A percentile compares a stretch with the other conserved stretches of the same genome.
Conservation (phyloP, 2,888 invertebrate genomes). For the Thymelicus acteon region DNA sequence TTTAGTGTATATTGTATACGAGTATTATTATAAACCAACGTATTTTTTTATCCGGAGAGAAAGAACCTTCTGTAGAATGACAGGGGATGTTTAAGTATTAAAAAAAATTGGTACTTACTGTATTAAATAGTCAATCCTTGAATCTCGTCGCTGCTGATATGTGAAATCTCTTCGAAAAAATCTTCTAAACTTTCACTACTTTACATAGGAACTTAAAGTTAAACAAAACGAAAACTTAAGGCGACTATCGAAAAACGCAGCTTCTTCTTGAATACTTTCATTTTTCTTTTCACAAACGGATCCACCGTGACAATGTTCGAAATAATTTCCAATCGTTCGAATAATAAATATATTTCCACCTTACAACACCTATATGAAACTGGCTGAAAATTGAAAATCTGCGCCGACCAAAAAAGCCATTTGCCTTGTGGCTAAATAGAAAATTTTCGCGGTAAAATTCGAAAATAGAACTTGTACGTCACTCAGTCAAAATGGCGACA, state of each 20-base stretch:
- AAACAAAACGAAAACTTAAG: conserved; percentile 52
- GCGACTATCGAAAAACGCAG: conserved; percentile 77
- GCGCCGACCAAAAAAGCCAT: conserved; percentile 57
- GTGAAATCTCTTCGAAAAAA: conserved; percentile 45
- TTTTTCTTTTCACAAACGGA: conserved; percentile 77
- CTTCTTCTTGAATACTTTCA: conserved; percentile 82
- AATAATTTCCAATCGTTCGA: conserved; percentile 15
- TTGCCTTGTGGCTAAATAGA: conserved; percentile 54
- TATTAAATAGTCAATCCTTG: conserved; percentile 17
- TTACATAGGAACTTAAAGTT: conserved; percentile 34
- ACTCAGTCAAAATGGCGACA: conserved; percentile 62
- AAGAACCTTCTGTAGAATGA: too few species aligned
- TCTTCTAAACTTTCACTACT: conserved; percentile 37
- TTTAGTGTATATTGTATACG: too few species aligned
- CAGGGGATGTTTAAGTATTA: too few species aligned
- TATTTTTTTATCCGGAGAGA: too few species aligned
- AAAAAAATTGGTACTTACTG: conserved; percentile 25
- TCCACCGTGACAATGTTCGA: conserved; percentile 61
- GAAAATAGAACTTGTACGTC: conserved; percentile 62
- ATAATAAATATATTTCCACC: conserved; percentile 19
- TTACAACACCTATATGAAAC: conserved; percentile 40
- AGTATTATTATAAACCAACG: too few species aligned
- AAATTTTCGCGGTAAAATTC: conserved; percentile 67
- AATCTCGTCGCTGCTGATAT: conserved; percentile 57
- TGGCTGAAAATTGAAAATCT: conserved; percentile 51